These are phyloP conservation scores for Tachysurus fulvidraco DNA, from an alignment of 2,113 vertebrate genomes.

Conservation along the genomic window DNA sequence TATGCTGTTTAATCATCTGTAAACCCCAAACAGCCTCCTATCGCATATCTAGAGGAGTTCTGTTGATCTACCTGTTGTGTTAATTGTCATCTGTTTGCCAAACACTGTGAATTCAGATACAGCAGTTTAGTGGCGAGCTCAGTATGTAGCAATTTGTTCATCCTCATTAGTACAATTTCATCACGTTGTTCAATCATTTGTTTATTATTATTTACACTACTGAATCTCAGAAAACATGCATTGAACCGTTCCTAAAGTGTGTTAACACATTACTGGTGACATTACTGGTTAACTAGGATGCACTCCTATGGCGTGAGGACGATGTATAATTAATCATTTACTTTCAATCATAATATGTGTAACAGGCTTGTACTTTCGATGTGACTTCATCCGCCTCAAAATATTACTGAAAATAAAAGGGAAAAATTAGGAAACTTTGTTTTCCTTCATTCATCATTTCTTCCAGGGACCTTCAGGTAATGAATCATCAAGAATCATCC, in stretches of 20 bases:
- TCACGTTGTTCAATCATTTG: background rate
- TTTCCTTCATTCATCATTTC: background rate
- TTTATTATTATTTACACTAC: background rate
- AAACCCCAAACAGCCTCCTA: background rate
- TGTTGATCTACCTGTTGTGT: background rate
- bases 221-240: background rate
- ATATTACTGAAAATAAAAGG: background rate
- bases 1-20: background rate
- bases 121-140: constrained; percentile 1
- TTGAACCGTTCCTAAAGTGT: background rate
- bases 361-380: background rate
- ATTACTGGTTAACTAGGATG: background rate
- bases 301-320: background rate
- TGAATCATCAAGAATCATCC: too few species aligned
- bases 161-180: background rate
- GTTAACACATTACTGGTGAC: background rate
- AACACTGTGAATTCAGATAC: background rate
- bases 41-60: background rate
- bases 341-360: background rate
- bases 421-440: background rate
- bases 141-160: background rate
- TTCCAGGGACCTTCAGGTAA: background rate
- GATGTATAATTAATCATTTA: background rate
- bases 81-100: background rate
- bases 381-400: background rate